Evolutionary conservation across 2,113 vertebrate species (phyloP).

Genomic region (Stigmatopora nigra): DNA sequence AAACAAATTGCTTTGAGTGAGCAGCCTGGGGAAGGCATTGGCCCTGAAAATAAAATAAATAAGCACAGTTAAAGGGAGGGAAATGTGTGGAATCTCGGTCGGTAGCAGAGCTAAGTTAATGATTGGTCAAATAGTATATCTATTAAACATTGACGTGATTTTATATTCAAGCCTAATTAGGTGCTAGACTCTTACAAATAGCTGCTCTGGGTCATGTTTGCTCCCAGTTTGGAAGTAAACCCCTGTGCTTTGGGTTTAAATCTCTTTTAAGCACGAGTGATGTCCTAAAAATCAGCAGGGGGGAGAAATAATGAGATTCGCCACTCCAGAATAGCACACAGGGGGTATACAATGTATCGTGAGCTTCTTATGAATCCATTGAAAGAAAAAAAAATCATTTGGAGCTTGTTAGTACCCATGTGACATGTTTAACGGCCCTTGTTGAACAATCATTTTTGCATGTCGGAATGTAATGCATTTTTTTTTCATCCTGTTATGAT

Average conservation of each 20-base stretch:
- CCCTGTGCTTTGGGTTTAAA: conserved; percentile 4
- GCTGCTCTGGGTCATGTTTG: conserved; percentile 13
- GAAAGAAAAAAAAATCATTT: conserved; percentile 25
- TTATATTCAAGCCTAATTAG: conserved; percentile 5
- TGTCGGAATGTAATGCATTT: conserved; percentile 8
- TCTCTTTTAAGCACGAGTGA: conserved; percentile 2
- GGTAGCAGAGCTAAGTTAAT: not conserved
- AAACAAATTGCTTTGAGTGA: conserved; percentile 11
- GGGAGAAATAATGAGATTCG: conserved; percentile 36
- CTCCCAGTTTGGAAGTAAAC: conserved; percentile 9
- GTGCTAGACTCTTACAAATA: conserved; percentile 8
- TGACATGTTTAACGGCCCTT: conserved; percentile 4
- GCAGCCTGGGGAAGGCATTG: not conserved
- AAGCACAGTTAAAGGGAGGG: conserved; percentile 4
- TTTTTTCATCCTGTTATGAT: not conserved
- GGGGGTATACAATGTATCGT: conserved; percentile 11
- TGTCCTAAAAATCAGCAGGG: conserved; percentile 29
- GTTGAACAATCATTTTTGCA: conserved; percentile 2
- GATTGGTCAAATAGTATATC: conserved; percentile 13
- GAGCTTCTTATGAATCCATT: conserved; percentile 12
- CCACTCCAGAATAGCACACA: not conserved
- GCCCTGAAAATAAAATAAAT: conserved; percentile 15
- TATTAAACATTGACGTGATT: conserved; percentile 22
- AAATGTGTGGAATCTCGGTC: not conserved
- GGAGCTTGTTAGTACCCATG: conserved; percentile 10